Percentiles rank a stretch among this genome's conserved stretches.
Evolutionary conservation across 1,140 invertebrate genomes (phyloP).

Genomic region (Saxidomus purpurata): DNA sequence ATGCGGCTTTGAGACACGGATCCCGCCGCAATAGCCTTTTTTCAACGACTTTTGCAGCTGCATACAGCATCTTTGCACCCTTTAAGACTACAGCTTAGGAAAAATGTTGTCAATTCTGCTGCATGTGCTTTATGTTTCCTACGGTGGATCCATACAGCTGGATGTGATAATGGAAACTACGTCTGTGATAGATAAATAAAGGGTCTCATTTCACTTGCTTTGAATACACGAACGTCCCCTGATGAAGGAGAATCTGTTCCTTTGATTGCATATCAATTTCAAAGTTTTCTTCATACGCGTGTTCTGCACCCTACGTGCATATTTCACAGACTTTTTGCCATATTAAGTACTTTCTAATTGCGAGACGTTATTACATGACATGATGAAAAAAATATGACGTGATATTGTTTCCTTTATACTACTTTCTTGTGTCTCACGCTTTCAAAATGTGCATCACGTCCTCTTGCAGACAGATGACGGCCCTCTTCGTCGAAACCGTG

Average conservation of each 20-base stretch:
- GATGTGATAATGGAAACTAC: conserved; percentile 39
- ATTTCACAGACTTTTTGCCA: conserved; percentile 25
- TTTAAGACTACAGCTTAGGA: conserved; percentile 26
- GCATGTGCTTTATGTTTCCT: conserved; percentile 28
- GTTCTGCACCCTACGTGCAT: conserved; percentile 13
- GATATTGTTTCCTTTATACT: conserved; percentile 4
- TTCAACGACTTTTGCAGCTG: conserved; percentile 58
- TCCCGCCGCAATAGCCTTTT: conserved; percentile 49
- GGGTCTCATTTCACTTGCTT: conserved; percentile 33
- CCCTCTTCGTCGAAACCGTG: background rate
- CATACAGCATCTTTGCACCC: conserved; percentile 48
- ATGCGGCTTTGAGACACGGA: conserved; percentile 41
- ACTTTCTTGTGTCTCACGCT: conserved; percentile 18
- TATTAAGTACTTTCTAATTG: conserved; percentile 52
- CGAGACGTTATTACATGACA: background rate
- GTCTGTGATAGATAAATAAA: conserved; percentile 59
- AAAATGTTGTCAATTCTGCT: conserved; percentile 39
- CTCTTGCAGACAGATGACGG: conserved; percentile 31
- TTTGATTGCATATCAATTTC: conserved; percentile 53
- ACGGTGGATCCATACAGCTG: conserved; percentile 33
- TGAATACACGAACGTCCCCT: conserved; percentile 20
- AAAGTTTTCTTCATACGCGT: conserved; percentile 41
- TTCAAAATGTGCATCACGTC: conserved; percentile 30
- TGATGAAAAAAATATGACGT: conserved; percentile 5
- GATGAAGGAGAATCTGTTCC: background rate